phyloP scores from a whole-genome alignment of 2,888 invertebrate genomes.

The Drosophila emarginata region DNA sequence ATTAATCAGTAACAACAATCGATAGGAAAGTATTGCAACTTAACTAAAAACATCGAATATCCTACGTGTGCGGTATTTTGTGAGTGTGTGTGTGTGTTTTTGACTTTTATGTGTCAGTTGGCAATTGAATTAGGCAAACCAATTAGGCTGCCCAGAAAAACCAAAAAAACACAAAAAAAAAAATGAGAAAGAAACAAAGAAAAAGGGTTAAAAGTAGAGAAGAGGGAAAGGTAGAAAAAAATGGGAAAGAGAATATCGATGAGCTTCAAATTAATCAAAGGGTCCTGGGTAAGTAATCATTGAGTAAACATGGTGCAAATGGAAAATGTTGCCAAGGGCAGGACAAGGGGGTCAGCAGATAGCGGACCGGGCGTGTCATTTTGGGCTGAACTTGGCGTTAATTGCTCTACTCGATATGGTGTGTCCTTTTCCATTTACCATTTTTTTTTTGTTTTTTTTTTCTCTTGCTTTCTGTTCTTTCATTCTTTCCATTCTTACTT shows the following conservation, averaged over 20 bases:
- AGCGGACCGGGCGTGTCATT: conserved; percentile 35
- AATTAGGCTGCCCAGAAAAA: conserved; percentile 42
- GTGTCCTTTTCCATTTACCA: conserved; percentile 24
- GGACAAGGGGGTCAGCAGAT: not conserved
- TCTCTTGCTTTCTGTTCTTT: not conserved
- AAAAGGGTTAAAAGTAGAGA: not conserved
- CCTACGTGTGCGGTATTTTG: not conserved
- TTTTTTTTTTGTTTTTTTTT: not conserved
- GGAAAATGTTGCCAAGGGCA: conserved; percentile 23
- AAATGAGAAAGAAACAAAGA: conserved; percentile 11
- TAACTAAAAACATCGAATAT: not conserved
- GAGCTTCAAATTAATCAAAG: conserved; percentile 52
- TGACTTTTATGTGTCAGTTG: conserved; percentile 53
- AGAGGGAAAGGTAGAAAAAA: not conserved
- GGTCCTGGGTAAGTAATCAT: conserved; percentile 51
- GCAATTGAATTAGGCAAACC: conserved; percentile 29
- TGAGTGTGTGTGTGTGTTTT: conserved; percentile 13
- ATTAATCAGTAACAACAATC: conserved; percentile 20
- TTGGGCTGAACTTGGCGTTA: conserved; percentile 33
- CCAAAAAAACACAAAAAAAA: conserved; percentile 42
- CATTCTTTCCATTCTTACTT: conserved; percentile 17
- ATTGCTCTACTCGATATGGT: conserved; percentile 27
- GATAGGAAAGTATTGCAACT: conserved; percentile 8
- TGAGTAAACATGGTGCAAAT: conserved; percentile 45
- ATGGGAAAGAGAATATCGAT: conserved; percentile 45